Percentiles rank a stretch among this genome's conserved stretches.
These are phyloP conservation scores for Junonia oenone DNA, from an alignment of 2,888 invertebrate species.

Conservation along the genomic window DNA sequence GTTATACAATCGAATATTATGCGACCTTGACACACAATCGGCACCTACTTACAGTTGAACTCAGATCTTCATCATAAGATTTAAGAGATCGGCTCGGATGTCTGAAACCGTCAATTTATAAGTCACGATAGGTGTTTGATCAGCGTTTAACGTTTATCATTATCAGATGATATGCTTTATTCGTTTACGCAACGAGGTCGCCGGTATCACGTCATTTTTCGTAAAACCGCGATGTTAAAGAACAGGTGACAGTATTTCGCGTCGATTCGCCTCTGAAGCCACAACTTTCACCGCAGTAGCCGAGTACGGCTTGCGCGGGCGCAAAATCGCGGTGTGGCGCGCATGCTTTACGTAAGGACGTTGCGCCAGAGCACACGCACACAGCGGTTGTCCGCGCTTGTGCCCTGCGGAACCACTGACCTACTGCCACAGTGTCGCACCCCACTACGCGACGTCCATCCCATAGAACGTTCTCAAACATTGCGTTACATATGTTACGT, in stretches of 20 bases:
- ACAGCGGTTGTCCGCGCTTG: constrained; percentile 41
- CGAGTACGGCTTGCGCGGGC: constrained; percentile 34
- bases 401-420: constrained; percentile 75
- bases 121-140: neutral
- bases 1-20: constrained; percentile 62
- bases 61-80: neutral
- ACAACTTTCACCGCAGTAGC: constrained; percentile 60
- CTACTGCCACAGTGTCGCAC: constrained; percentile 64
- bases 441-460: constrained; percentile 49
- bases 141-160: constrained; percentile 7
- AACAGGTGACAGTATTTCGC: constrained; percentile 32
- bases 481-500: constrained; percentile 44
- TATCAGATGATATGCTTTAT: constrained; percentile 11
- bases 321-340: constrained; percentile 46
- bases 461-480: constrained; percentile 46
- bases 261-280: constrained; percentile 38
- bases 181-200: constrained; percentile 24
- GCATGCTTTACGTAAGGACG: constrained; percentile 66
- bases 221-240: constrained; percentile 23
- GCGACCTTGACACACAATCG: constrained; percentile 69
- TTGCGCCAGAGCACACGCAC: constrained; percentile 58
- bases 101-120: neutral
- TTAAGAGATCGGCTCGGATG: neutral
- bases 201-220: constrained; percentile 24
- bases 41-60: constrained; percentile 39